Evolutionary conservation across 92 coral and sea anemone species (phyloP).

Genomic region (Epizoanthus fatuus): DNA sequence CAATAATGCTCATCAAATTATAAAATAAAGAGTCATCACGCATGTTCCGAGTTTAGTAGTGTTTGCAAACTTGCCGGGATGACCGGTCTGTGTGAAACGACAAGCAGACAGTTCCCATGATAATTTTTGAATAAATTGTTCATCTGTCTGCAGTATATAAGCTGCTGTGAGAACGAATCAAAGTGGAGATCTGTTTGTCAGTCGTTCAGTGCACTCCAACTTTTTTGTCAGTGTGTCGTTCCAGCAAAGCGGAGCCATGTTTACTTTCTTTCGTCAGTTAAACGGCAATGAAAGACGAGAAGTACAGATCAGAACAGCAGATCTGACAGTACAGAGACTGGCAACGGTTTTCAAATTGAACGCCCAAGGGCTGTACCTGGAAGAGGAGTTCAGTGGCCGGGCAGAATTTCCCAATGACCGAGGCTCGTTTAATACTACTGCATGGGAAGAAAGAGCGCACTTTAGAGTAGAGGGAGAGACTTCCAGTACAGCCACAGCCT

Average conservation of each 20-base stretch:
- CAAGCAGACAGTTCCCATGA: too few relatives aligned
- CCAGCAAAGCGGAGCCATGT: not conserved
- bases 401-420: constrained; percentile 2
- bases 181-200: too few relatives aligned
- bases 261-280: not conserved
- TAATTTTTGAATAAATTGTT: too few relatives aligned
- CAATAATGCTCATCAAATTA: too few relatives aligned
- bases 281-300: not conserved
- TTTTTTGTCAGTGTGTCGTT: too few relatives aligned
- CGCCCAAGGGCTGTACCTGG: not conserved
- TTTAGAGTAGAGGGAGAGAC: not conserved
- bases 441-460: not conserved
- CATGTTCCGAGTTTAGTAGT: too few relatives aligned
- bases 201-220: too few relatives aligned
- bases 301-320: not conserved
- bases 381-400: not conserved
- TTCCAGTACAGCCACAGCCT: not conserved
- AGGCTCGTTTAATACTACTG: not conserved
- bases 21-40: too few relatives aligned
- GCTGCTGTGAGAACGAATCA: too few relatives aligned
- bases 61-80: too few relatives aligned
- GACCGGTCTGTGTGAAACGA: too few relatives aligned
- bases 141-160: too few relatives aligned
- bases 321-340: not conserved
- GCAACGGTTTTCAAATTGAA: not conserved